Evolutionary conservation across 2,113 vertebrate genomes (phyloP).

Genomic region (Coptodon bakossiorum): DNA sequence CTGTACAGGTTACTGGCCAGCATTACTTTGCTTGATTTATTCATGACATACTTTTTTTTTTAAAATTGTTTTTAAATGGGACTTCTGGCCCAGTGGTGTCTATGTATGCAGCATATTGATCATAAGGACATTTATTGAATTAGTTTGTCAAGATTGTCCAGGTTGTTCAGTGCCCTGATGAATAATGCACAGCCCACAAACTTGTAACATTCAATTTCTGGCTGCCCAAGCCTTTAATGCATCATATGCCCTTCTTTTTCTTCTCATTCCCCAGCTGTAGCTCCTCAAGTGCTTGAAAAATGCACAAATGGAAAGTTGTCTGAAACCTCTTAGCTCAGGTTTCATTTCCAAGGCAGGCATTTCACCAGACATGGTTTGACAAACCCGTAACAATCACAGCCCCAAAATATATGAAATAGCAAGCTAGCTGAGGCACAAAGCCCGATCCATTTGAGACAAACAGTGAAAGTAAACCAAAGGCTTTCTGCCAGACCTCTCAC

Average conservation of each 20-base stretch:
- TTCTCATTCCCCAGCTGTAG: neutral
- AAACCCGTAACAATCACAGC: neutral
- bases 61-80: fast-evolving
- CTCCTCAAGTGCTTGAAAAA: neutral
- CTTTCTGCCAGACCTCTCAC: neutral
- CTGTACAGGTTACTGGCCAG: neutral
- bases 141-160: neutral
- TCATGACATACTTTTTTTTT: neutral
- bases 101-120: neutral
- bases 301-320: neutral
- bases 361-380: neutral
- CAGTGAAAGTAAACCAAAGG: neutral
- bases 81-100: neutral
- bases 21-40: neutral
- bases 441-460: neutral
- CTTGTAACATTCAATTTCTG: neutral
- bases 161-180: neutral
- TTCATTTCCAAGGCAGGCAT: neutral
- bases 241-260: neutral
- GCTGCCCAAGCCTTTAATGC: neutral
- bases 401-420: neutral
- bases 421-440: neutral
- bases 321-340: neutral
- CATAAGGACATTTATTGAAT: neutral
- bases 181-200: neutral